Percentiles rank a stretch among this genome's conserved stretches.
These are phyloP conservation scores for Dromaius novaehollandiae DNA, from an alignment of 2,113 vertebrate species.

Conservation along the genomic window DNA sequence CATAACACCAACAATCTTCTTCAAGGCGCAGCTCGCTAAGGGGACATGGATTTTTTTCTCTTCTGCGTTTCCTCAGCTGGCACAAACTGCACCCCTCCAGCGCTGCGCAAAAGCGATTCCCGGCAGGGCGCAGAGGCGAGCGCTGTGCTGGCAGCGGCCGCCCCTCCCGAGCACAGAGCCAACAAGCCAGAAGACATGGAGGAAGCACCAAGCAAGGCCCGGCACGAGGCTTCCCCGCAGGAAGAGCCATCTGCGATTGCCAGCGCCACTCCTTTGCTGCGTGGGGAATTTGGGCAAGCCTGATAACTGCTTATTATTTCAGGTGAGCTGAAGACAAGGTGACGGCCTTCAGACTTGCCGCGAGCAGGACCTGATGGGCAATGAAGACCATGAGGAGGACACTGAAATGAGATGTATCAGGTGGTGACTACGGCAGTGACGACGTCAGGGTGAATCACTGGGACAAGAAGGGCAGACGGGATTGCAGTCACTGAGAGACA, in stretches of 20 bases:
- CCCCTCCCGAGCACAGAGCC: background rate
- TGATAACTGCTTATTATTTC: background rate
- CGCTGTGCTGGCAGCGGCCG: fast-evolving
- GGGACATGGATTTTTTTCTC: background rate
- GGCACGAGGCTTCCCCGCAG: background rate
- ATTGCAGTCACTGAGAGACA: background rate
- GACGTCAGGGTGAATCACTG: background rate
- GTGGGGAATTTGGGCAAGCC: background rate
- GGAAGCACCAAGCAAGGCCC: background rate
- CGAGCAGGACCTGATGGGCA: constrained; percentile 2
- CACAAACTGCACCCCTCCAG: background rate
- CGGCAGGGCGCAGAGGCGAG: background rate
- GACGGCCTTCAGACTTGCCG: background rate
- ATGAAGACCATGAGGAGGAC: background rate
- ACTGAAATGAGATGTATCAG: background rate
- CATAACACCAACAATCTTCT: background rate
- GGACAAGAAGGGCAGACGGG: too few species aligned
- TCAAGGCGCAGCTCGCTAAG: background rate
- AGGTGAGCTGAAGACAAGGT: background rate
- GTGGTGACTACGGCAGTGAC: background rate
- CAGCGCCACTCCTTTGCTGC: background rate
- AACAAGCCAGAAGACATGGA: fast-evolving
- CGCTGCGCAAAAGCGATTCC: background rate
- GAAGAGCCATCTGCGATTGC: background rate
- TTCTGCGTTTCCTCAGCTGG: background rate